A percentile compares a stretch with the other conserved stretches of the same genome.
phyloP scores from a whole-genome alignment of 2,797 vertebrate species.

The Synanceia verrucosa region DNA sequence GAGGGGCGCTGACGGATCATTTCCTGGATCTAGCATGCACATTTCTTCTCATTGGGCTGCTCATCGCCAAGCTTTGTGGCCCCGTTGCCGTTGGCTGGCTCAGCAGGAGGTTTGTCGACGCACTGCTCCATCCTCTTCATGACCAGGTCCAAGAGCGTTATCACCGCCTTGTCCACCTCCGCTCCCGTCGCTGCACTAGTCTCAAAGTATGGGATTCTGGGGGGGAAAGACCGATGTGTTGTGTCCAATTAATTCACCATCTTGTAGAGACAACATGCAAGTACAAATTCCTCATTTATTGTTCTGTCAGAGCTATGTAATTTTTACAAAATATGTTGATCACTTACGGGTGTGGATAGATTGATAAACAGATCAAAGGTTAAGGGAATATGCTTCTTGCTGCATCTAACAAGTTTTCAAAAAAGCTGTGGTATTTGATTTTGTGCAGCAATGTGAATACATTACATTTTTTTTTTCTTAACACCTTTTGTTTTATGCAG shows the following conservation, averaged over 20 bases:
- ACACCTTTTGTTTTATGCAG: too few species aligned
- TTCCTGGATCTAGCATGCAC: slow-evolving; percentile 86
- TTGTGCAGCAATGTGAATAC: too few species aligned
- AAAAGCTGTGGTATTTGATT: too few species aligned
- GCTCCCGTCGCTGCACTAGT: slow-evolving; percentile 92
- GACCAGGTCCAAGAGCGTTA: slow-evolving; percentile 93
- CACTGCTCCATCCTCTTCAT: slow-evolving; percentile 98
- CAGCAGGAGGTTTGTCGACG: slow-evolving; percentile 87
- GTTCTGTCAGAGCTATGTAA: not conserved
- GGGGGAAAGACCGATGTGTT: too few species aligned
- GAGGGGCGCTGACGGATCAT: slow-evolving; percentile 26
- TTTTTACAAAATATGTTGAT: too few species aligned
- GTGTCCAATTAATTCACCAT: too few species aligned
- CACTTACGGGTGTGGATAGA: too few species aligned
- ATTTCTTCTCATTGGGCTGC: slow-evolving; percentile 85
- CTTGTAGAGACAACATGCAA: not conserved
- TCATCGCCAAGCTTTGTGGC: slow-evolving; percentile 82
- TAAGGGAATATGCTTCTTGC: too few species aligned
- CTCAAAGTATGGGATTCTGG: slow-evolving; percentile 94
- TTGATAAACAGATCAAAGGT: too few species aligned
- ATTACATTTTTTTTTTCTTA: too few species aligned
- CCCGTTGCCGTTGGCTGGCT: slow-evolving; percentile 84
- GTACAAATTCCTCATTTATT: too few species aligned
- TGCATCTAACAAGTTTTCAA: too few species aligned
- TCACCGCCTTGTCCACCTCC: slow-evolving; percentile 91